These are phyloP conservation scores for Isurus oxyrinchus DNA, from an alignment of 2,113 vertebrate genomes.

Conservation along the genomic window DNA sequence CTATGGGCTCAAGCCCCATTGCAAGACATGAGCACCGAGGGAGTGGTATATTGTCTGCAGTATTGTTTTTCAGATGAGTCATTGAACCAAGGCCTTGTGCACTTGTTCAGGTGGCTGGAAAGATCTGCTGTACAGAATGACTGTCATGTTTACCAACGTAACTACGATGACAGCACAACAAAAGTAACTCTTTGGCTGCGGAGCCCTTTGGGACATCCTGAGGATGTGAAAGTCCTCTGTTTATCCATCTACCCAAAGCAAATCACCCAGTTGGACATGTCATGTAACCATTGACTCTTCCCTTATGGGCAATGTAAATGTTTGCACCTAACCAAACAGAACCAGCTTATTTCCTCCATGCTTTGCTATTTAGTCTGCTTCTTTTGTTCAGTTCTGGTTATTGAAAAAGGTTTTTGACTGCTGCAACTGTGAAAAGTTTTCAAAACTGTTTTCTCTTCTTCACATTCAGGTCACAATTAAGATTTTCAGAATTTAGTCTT, in stretches of 20 bases:
- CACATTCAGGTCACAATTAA: not conserved
- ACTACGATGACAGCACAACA: not conserved
- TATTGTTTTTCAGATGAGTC: not conserved
- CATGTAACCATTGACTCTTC: not conserved
- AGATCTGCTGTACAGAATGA: not conserved
- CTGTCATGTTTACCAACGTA: not conserved
- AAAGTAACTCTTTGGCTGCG: not conserved
- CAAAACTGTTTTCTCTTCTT: not conserved
- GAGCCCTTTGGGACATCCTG: not conserved
- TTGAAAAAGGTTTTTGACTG: not conserved
- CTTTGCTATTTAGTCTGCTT: not conserved
- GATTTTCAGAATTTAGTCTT: not conserved
- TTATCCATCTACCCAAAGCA: not conserved
- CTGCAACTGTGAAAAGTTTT: not conserved
- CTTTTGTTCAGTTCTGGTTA: not conserved
- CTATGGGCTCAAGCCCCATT: too few relatives aligned
- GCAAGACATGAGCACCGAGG: not conserved
- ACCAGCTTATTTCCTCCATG: not conserved
- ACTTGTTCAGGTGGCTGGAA: not conserved
- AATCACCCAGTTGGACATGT: not conserved
- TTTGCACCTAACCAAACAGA: not conserved
- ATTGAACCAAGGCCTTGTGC: not conserved
- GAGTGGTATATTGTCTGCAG: not conserved
- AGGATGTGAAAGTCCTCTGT: not conserved
- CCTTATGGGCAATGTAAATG: not conserved